Conservation (phyloP, 2,888 invertebrate genomes). For the Acanthoscelides obtectus region DNA sequence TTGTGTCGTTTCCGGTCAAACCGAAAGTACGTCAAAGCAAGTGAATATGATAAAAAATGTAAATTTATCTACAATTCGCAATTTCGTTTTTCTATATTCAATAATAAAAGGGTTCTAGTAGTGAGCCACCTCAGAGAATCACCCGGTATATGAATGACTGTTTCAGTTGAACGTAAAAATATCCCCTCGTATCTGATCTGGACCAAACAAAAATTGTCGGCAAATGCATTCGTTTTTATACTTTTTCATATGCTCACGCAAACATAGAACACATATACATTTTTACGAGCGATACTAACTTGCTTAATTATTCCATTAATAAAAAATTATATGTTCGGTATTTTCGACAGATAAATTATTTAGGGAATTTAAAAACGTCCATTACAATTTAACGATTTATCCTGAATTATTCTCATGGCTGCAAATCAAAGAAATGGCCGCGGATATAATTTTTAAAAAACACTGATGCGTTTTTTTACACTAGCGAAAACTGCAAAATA, state of each 20-base stretch:
- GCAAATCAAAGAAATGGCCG: not conserved
- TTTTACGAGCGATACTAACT: conserved; percentile 25
- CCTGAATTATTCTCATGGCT: not conserved
- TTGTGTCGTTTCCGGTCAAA: too few relatives aligned
- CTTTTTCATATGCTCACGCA: not conserved
- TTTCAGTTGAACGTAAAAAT: too few relatives aligned
- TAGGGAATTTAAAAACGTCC: conserved; percentile 5
- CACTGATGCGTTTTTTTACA: not conserved
- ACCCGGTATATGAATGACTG: too few relatives aligned
- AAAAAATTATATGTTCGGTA: conserved; percentile 22
- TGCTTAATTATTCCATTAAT: conserved; percentile 30
- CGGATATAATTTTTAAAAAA: not conserved
- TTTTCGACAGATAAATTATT: conserved; percentile 6
- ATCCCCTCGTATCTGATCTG: not conserved
- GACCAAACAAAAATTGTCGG: not conserved
- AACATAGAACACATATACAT: conserved; percentile 14
- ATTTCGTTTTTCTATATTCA: too few relatives aligned
- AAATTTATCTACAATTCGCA: too few relatives aligned
- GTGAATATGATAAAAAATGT: too few relatives aligned
- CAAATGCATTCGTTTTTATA: not conserved
- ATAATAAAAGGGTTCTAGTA: too few relatives aligned
- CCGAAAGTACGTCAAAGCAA: too few relatives aligned
- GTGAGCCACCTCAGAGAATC: too few relatives aligned
- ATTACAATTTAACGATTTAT: not conserved
- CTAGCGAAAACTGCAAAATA: not conserved